These are phyloP conservation scores for Scaptomyza cyrtandrae DNA, from an alignment of 2,888 invertebrate genomes.

Conservation along the genomic window DNA sequence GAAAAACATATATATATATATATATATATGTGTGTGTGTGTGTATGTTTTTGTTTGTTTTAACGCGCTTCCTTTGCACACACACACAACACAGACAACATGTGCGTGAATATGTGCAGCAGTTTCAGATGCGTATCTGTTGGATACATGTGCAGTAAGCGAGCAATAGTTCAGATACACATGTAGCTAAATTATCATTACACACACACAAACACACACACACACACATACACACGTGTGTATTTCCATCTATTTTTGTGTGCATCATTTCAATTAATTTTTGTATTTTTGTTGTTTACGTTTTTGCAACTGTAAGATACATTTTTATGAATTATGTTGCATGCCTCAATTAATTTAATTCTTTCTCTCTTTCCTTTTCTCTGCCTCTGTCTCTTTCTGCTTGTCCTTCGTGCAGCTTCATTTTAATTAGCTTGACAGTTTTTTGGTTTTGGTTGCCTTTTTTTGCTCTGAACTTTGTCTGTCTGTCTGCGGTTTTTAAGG, in stretches of 20 bases:
- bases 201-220: neutral
- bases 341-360: conserved; percentile 18
- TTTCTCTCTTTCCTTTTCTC: conserved; percentile 15
- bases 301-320: conserved; percentile 17
- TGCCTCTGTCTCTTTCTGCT: neutral
- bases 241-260: conserved; percentile 44
- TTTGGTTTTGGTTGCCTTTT: conserved; percentile 13
- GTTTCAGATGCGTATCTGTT: conserved; percentile 56
- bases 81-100: conserved; percentile 21
- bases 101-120: conserved; percentile 39
- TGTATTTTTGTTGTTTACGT: neutral
- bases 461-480: conserved; percentile 36
- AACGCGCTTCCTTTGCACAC: conserved; percentile 69
- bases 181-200: neutral
- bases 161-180: conserved; percentile 2
- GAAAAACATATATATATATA: conserved; percentile 50
- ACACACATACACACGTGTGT: conserved; percentile 22
- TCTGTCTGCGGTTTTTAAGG: conserved; percentile 62
- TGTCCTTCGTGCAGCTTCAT: conserved; percentile 38
- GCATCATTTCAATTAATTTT: conserved; percentile 66
- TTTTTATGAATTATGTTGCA: conserved; percentile 55
- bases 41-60: conserved; percentile 75
- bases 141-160: conserved; percentile 39
- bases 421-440: conserved; percentile 79
- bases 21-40: neutral